Evolutionary conservation across 2,888 invertebrate genomes (phyloP).

Genomic region (Graphium colonna): DNA sequence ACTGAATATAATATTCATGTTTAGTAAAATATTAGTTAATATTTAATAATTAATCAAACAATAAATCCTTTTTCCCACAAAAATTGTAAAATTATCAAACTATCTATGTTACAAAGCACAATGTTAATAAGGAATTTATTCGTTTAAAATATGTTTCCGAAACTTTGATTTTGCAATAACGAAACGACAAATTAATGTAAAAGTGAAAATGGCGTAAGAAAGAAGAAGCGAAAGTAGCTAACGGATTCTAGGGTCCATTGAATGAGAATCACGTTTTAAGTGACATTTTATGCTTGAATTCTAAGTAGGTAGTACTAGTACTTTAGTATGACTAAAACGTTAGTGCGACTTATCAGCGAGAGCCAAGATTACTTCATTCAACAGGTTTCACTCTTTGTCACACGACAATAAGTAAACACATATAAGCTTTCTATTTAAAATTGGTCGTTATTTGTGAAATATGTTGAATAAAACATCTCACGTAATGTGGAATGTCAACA

Average conservation of each 20-base stretch:
- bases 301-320: constrained; percentile 34
- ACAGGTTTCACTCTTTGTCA: constrained; percentile 22
- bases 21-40: no score
- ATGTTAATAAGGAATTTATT: no score
- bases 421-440: constrained; percentile 18
- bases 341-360: constrained; percentile 38
- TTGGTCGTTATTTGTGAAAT: not conserved
- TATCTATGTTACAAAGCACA: no score
- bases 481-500: constrained; percentile 20
- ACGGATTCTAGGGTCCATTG: constrained; percentile 57
- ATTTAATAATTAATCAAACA: no score
- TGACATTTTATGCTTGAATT: constrained; percentile 51
- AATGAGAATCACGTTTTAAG: constrained; percentile 64
- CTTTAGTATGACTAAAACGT: constrained; percentile 27
- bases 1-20: no score
- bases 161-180: constrained; percentile 24
- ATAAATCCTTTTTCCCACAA: no score
- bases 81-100: no score
- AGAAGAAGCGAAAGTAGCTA: constrained; percentile 69
- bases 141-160: no score
- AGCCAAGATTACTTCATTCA: constrained; percentile 31
- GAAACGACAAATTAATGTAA: constrained; percentile 45
- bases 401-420: constrained; percentile 1
- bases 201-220: constrained; percentile 72
- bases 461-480: constrained; percentile 25